Evolutionary conservation across 2,797 vertebrate genomes (phyloP).

Genomic region (Acanthurus tractus): DNA sequence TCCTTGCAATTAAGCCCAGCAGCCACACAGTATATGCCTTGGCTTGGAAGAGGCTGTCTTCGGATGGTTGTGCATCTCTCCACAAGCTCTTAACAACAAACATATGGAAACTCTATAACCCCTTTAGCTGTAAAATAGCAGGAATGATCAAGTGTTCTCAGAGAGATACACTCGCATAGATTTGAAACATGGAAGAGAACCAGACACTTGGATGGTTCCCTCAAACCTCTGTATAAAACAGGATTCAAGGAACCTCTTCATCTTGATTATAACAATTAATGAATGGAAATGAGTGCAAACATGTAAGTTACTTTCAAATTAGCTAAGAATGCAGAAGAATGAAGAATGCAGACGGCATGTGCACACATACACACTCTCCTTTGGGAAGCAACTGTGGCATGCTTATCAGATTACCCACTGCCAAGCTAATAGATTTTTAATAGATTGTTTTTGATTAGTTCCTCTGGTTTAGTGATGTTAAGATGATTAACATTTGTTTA

Average conservation of each 20-base stretch:
- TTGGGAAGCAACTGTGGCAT: constrained; percentile 61
- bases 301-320: constrained; percentile 73
- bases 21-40: constrained; percentile 57
- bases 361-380: constrained; percentile 37
- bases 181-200: constrained; percentile 2
- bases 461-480: constrained; percentile 72
- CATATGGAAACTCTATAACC: constrained; percentile 36
- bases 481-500: constrained; percentile 69
- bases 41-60: constrained; percentile 42
- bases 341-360: constrained; percentile 65
- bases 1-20: constrained; percentile 71
- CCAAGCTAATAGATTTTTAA: constrained; percentile 80
- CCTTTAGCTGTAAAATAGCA: constrained; percentile 31
- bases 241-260: constrained; percentile 53
- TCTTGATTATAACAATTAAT: constrained; percentile 66
- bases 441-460: constrained; percentile 83
- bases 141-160: constrained; percentile 38
- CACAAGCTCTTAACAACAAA: constrained; percentile 31
- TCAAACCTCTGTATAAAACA: constrained; percentile 53
- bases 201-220: constrained; percentile 18
- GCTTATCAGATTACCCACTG: constrained; percentile 82
- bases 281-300: constrained; percentile 70
- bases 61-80: constrained; percentile 35
- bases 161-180: constrained; percentile 19
- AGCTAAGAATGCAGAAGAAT: constrained; percentile 51